Base-by-base conservation (phyloP, 2,113 vertebrate genomes). In the Plectropomus leopardus region DNA sequence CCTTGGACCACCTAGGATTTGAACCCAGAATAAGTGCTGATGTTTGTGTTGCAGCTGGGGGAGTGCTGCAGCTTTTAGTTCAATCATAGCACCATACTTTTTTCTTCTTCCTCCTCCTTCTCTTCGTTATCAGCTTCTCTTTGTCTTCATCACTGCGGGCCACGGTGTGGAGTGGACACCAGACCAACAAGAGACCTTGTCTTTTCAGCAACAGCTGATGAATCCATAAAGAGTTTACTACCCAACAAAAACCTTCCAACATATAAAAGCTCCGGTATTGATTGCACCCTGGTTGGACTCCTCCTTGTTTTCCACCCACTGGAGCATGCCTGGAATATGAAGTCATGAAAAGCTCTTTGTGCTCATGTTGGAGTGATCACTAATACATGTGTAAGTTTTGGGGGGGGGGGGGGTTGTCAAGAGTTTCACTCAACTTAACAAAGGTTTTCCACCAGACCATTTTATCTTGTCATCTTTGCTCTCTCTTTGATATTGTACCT, bases 291-390 rank as follows among this genome's bases (percentile, higher is more conserved):
- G 67, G 85, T 85, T 84, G 82, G 82, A 85, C 85, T 86, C 83
- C 87, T 83, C 40, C 60, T 82, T 72, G 59, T 80, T 85, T 92
- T 88, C 89, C 85, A 72, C 70, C 80, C 83, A 84, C 79, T 71
- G 53, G 57, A 76, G 75, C 85, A 85, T 90, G 82, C 82, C 85
- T 77, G 76, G 63, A 83, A 88, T 77, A 90, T 89, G 86, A 88
- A 87, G 88, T 91, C 92, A 86, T 89, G 78, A 88, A 91, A 83
- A 76, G 86, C 77, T 61, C 85, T 82, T 87, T 89, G 80, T 87
- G 76, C 87, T 86, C 69, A 70, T 77, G 65, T 69, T 79, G 60
- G 61, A 83, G 32, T 87, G 74, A 92, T 90, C 69, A 54, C 78
- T 84, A 87, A 85, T 82, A 76, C 84, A 92, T 82, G 75, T 91